These are phyloP conservation scores for Nesidiocoris tenuis DNA, from an alignment of 2,888 invertebrate species.

Conservation along the genomic window DNA sequence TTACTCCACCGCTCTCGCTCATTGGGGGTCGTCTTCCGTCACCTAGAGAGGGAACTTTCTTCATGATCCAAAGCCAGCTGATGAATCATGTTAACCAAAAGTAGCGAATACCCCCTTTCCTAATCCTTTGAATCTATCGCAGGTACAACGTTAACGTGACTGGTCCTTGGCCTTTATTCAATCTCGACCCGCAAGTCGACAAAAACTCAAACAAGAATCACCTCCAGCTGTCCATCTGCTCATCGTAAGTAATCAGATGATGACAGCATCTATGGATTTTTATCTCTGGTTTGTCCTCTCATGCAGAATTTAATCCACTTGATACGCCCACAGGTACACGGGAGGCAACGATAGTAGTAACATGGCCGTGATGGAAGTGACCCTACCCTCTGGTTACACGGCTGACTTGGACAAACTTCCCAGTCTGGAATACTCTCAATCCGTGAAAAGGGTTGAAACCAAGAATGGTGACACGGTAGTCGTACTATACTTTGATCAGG, in stretches of 20 bases:
- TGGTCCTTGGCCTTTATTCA: conserved; percentile 83
- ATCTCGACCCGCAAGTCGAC: conserved; percentile 81
- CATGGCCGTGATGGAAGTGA: conserved; percentile 87
- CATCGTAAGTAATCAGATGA: conserved; percentile 69
- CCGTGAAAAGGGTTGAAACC: conserved; percentile 68
- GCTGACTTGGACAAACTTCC: conserved; percentile 75
- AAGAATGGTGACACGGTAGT: conserved; percentile 66
- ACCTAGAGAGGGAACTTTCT: no score
- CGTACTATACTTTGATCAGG: conserved; percentile 71
- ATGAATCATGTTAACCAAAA: no score
- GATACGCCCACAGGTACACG: conserved; percentile 61
- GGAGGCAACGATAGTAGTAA: conserved; percentile 74
- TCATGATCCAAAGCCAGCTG: no score
- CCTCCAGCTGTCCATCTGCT: conserved; percentile 78
- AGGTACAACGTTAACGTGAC: conserved; percentile 81
- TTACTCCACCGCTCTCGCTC: no score
- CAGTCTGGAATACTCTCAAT: conserved; percentile 61
- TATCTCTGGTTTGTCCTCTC: background rate
- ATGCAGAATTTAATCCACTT: conserved; percentile 1
- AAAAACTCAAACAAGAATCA: conserved; percentile 74
- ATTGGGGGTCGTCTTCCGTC: no score
- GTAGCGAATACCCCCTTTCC: background rate
- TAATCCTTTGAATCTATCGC: conserved; percentile 54
- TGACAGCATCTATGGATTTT: no score
- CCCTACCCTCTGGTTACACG: conserved; percentile 86